Evolutionary conservation across 2,888 invertebrate species (phyloP).

Genomic region (Drosophila multiciliata): DNA sequence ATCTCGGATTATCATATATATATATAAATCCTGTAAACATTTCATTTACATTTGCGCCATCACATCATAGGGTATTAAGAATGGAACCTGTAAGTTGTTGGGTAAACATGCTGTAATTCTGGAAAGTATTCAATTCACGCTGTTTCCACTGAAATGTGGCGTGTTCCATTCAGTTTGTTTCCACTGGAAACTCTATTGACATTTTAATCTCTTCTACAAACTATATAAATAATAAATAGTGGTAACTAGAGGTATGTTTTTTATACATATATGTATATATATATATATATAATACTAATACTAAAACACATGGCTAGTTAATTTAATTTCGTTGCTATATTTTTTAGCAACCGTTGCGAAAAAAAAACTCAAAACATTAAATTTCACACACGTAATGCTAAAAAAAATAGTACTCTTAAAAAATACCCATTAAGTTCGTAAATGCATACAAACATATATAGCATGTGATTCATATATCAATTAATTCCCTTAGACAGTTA

Average conservation of each 20-base stretch:
- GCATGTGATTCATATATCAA: constrained; percentile 68
- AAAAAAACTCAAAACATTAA: constrained; percentile 8
- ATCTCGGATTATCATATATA: constrained; percentile 42
- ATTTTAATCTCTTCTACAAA: background rate
- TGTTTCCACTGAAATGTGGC: constrained; percentile 11
- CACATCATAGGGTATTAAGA: constrained; percentile 35
- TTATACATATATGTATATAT: constrained; percentile 4
- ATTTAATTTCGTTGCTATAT: constrained; percentile 32
- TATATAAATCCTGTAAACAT: constrained; percentile 20
- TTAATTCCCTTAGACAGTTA: constrained; percentile 29
- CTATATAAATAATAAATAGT: constrained; percentile 13
- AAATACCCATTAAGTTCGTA: constrained; percentile 37
- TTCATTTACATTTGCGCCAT: constrained; percentile 61
- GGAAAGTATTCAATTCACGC: constrained; percentile 26
- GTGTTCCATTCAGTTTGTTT: background rate
- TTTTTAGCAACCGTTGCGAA: constrained; percentile 22
- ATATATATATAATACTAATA: constrained; percentile 11
- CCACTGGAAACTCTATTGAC: background rate
- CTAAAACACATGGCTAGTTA: constrained; percentile 39
- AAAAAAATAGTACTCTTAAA: constrained; percentile 14
- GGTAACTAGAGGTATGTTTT: constrained; percentile 71
- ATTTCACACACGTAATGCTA: constrained; percentile 42
- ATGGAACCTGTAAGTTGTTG: constrained; percentile 11
- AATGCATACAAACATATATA: constrained; percentile 49
- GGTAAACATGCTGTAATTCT: constrained; percentile 15